Evolutionary conservation across 2,888 invertebrate genomes (phyloP).

Genomic region (Empis stercorea): DNA sequence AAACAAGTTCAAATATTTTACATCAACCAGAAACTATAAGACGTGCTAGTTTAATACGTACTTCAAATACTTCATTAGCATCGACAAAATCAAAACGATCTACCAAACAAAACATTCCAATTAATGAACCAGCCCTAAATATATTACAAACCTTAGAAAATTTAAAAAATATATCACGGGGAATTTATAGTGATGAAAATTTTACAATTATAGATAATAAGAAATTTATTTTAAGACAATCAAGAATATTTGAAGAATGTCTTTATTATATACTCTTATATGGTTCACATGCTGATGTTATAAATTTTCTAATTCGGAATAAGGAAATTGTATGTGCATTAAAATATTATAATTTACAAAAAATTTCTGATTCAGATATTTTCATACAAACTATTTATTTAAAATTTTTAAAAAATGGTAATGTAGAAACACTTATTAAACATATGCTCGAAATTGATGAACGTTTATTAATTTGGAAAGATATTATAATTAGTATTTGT

Average conservation of each 20-base stretch:
- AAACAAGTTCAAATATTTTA: slow-evolving; percentile 35
- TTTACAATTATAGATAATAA: slow-evolving; percentile 12
- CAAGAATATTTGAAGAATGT: slow-evolving; percentile 61
- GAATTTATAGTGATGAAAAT: slow-evolving; percentile 34
- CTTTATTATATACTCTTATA: slow-evolving; percentile 69
- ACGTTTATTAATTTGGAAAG: slow-evolving; percentile 55
- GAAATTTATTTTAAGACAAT: slow-evolving; percentile 17
- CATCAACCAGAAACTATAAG: slow-evolving; percentile 28
- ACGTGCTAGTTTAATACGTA: slow-evolving; percentile 29
- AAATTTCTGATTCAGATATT: slow-evolving; percentile 48
- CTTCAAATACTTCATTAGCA: slow-evolving; percentile 28
- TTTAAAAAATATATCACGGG: slow-evolving; percentile 42
- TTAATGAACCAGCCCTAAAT: slow-evolving; percentile 46
- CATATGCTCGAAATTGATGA: slow-evolving; percentile 52
- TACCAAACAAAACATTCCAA: slow-evolving; percentile 38
- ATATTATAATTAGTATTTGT: slow-evolving; percentile 56
- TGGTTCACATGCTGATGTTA: slow-evolving; percentile 58
- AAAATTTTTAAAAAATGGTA: slow-evolving; percentile 51
- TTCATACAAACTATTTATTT: slow-evolving; percentile 62
- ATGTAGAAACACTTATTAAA: slow-evolving; percentile 45
- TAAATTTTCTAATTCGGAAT: slow-evolving; percentile 64
- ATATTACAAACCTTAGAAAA: slow-evolving; percentile 46
- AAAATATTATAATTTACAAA: slow-evolving; percentile 53
- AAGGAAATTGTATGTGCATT: slow-evolving; percentile 56
- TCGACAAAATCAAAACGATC: slow-evolving; percentile 34